Base-by-base conservation (phyloP, 2,797 vertebrate genomes). In the Rhabdomys pumilio region DNA sequence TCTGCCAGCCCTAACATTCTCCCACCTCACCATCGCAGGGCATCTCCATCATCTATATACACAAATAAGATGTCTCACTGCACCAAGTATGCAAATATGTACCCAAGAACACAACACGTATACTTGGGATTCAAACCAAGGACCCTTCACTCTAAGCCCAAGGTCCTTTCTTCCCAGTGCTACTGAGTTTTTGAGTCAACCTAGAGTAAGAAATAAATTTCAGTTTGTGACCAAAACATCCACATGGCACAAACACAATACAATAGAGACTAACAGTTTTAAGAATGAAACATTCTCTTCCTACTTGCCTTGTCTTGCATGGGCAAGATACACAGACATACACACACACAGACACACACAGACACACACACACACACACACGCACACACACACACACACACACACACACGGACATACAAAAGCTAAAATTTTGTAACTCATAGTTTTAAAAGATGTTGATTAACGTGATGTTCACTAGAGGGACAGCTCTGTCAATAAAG, bases 1-100 rank as follows among this genome's bases (percentile, higher is more conserved):
- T 86, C 59, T 50, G 38, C 53, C 6, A 38, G 5, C 67, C 69
- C 82, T 65, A 31, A 34, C 2, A 3, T n/a, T 59, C 73, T 31
- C 47, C 65, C 0, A 1, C 19, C 59, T 72, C n/a, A n/a, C 1
- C 24, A 14, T 0, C 1, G 22, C 50, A 38, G 4, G 19, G 31
- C 44, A 22, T 3, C 20, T 76, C 50, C 26, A 3, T n/a, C 31
- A 69, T 6, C 12, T 34, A 20, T 59, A 31, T 0, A 2, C 50
- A 57, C 61, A 53, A 24, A 94, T 26, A 75, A 44, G 34, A 38
- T 24, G 9, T 19, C 53, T 67, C 38, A 77, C n/a, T 6, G 8
- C 19, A 44, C n/a, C 17, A 4, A 38, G 15, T 13, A 4, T 4
- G 14, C 53, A 24, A 47, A 14, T n/a, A 29, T 6, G 34, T 34